Base-by-base conservation (phyloP, 2,888 invertebrate species). In the Zygothrica quintamaculata region DNA sequence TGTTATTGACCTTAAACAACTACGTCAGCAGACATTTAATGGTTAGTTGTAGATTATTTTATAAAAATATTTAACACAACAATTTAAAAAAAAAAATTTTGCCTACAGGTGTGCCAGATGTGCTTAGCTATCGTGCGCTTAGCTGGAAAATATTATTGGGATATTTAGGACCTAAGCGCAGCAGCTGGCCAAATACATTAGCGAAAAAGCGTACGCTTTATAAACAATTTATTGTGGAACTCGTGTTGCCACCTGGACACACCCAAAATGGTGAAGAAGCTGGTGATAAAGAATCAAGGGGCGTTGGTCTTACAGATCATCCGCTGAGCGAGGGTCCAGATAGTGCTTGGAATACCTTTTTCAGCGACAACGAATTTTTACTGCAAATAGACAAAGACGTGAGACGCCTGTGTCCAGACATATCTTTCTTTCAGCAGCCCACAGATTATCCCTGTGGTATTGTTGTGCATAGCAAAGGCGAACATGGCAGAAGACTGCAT, bases 381-480 rank as follows among this genome's bases (percentile, higher is more conserved):
- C 91, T 98, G 37, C 99, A 99, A 93, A 99, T 99, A 82, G 99
- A 99, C 91, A 99, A 99, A 90, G 98, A 99, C 91, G 98, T 98
- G 43, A 94, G 98, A 74, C 93, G 99, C 50, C 92, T 99, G 1
- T 98, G 98, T 89, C 99, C 99, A 8, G 99, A 99, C 90, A 97
- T 97, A 89, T 98, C 98, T 51, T 99, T 99, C 92, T 99, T 99
- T 91, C 99, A 99, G 92, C 95, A 93, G 47, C 95, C 98, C 9
- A 98, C 98, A 0, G 96, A 97, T 68, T 98, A 94, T 91, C 99
- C 99, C 0, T 97, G 97, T 89, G 91, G 93, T 52, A 94, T 95
- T 92, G 93, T 95, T 50, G 96, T 96, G 0, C 94, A 95, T 89
- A 95, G 95, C 78, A 94, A 94, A 84, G 96, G 95, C 1, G 94